Percentiles rank a stretch among this genome's conserved stretches.
Evolutionary conservation across 2,888 invertebrate species (phyloP).

Genomic region (Sesia apiformis): DNA sequence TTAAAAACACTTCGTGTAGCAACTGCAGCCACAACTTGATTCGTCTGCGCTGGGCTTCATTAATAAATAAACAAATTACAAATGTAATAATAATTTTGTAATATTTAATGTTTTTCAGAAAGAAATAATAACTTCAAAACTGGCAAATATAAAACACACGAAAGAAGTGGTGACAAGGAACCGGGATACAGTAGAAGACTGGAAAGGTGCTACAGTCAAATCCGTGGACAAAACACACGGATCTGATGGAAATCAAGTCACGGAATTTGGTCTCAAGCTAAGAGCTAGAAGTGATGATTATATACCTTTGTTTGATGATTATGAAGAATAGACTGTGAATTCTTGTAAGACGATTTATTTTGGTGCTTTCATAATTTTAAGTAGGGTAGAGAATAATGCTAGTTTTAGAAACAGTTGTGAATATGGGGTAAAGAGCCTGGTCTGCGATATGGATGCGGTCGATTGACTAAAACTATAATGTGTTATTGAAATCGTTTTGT

Average conservation of each 20-base stretch:
- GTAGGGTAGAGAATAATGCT: no score
- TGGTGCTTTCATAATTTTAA: no score
- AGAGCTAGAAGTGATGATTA: constrained; percentile 52
- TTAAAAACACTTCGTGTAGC: no score
- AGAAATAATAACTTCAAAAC: constrained; percentile 41
- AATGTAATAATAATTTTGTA: no score
- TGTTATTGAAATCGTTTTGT: no score
- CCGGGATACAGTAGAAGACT: constrained; percentile 29
- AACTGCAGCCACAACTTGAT: no score
- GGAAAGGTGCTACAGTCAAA: constrained; percentile 37
- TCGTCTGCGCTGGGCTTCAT: neutral
- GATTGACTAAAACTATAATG: no score
- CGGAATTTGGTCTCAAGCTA: constrained; percentile 53
- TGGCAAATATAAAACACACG: constrained; percentile 32
- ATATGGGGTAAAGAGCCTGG: no score
- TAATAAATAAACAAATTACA: neutral
- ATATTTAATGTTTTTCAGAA: constrained; percentile 33
- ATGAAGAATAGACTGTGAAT: constrained; percentile 28
- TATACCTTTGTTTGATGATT: constrained; percentile 53
- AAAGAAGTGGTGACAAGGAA: constrained; percentile 36
- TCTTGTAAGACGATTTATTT: no score
- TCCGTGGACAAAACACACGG: constrained; percentile 36
- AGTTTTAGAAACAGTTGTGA: no score
- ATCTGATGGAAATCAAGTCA: constrained; percentile 37
- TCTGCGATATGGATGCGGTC: no score